Evolutionary conservation across 2,113 vertebrate species (phyloP).

Genomic region (Otus sunia): DNA sequence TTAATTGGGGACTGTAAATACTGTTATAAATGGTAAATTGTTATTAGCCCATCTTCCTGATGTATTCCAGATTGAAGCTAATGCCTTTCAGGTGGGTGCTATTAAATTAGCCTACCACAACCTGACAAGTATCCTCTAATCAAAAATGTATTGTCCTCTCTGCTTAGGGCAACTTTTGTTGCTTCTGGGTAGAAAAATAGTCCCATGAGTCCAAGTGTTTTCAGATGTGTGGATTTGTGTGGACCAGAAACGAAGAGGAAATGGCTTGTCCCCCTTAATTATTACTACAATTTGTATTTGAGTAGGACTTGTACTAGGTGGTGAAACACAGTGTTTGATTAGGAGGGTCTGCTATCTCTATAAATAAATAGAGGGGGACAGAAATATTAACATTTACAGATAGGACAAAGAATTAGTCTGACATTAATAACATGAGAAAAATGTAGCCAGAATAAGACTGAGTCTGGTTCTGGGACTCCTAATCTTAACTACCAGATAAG

Average conservation of each 20-base stretch:
- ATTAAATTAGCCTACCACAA: slow-evolving; percentile 35
- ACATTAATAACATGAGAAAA: not conserved
- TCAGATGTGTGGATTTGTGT: not conserved
- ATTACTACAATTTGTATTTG: not conserved
- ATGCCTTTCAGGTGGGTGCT: slow-evolving; percentile 26
- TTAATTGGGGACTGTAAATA: slow-evolving; percentile 15
- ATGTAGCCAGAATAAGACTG: not conserved
- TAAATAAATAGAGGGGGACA: not conserved
- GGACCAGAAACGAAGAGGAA: slow-evolving; percentile 14
- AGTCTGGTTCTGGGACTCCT: not conserved
- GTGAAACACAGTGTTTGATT: not conserved
- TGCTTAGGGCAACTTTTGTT: not conserved
- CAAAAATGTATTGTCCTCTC: slow-evolving; percentile 8
- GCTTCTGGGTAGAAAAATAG: not conserved
- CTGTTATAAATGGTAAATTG: slow-evolving; percentile 14
- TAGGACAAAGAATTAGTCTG: not conserved
- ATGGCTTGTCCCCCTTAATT: not conserved
- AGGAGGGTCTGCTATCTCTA: not conserved
- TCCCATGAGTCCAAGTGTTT: not conserved
- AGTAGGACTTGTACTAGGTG: not conserved
- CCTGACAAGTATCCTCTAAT: not conserved
- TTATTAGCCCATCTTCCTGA: slow-evolving; percentile 27
- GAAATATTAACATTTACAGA: not conserved
- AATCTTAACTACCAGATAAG: not conserved
- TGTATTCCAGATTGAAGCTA: slow-evolving; percentile 6